Conservation (phyloP, 64 coral and sea anemone species). For the Montipora sp. region DNA sequence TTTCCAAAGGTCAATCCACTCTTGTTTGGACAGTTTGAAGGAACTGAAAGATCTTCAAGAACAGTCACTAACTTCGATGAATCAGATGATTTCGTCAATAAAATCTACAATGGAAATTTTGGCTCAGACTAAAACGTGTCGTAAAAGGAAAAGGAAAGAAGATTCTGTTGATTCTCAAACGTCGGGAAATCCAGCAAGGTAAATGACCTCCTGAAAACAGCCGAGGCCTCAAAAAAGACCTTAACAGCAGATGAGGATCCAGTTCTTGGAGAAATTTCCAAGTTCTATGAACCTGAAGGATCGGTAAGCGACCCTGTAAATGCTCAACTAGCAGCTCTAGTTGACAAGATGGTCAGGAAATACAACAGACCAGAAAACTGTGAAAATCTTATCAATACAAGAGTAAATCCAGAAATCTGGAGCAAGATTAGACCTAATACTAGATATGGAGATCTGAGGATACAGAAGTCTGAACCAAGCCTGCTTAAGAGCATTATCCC, state of each 20-base stretch:
- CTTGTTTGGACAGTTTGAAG: slow-evolving; percentile 4
- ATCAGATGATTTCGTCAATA: slow-evolving; percentile 25
- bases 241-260: background rate
- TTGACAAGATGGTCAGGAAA: slow-evolving; percentile 54
- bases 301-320: slow-evolving; percentile 29
- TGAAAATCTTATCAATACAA: slow-evolving; percentile 5
- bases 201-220: slow-evolving; percentile 16
- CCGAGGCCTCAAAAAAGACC: background rate
- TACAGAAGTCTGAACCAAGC: slow-evolving; percentile 34
- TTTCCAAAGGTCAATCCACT: background rate
- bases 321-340: slow-evolving; percentile 11
- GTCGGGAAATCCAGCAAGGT: slow-evolving; percentile 38
- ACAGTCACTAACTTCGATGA: slow-evolving; percentile 26
- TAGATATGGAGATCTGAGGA: slow-evolving; percentile 16
- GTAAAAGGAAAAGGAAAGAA: slow-evolving; percentile 21
- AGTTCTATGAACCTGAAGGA: slow-evolving; percentile 44
- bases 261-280: slow-evolving; percentile 44
- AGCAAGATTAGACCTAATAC: background rate
- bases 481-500: slow-evolving; percentile 18
- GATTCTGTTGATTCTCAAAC: background rate
- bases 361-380: slow-evolving; percentile 42
- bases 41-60: slow-evolving; percentile 38
- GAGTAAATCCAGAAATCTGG: no score
- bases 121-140: slow-evolving; percentile 17
- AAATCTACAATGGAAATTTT: slow-evolving; percentile 10